Conservation (phyloP, 2,113 vertebrate species). For the Xiphophorus couchianus region DNA sequence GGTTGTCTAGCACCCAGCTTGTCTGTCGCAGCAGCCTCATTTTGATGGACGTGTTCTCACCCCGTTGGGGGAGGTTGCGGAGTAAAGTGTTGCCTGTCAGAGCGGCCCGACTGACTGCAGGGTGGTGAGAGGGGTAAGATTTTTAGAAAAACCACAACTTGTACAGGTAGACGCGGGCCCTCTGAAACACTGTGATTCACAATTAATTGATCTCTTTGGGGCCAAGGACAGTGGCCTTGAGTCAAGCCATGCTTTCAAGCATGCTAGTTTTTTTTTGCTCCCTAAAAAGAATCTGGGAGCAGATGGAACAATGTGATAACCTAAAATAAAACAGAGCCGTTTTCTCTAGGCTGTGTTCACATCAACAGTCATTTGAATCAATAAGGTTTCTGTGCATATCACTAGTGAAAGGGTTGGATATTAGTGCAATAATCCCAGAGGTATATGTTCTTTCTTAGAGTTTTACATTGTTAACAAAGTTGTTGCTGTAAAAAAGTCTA, state of each 20-base stretch:
- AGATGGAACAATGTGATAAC: not conserved
- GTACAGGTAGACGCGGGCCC: constrained; percentile 51
- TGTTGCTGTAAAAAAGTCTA: not conserved
- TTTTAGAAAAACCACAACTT: constrained; percentile 22
- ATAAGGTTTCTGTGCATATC: not conserved
- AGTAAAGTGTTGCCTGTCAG: constrained; percentile 74
- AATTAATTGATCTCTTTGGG: constrained; percentile 76
- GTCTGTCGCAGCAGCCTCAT: constrained; percentile 59
- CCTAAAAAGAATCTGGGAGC: constrained; percentile 15
- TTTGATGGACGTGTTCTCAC: constrained; percentile 76
- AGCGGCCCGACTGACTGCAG: constrained; percentile 25
- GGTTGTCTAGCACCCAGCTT: constrained; percentile 63
- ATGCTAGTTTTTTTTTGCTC: not conserved
- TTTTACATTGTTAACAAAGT: not conserved
- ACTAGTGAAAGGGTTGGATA: constrained; percentile 4
- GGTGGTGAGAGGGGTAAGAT: constrained; percentile 36
- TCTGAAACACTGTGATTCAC: constrained; percentile 62
- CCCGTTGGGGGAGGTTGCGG: constrained; percentile 69
- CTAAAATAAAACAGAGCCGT: constrained; percentile 19
- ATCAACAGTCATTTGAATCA: constrained; percentile 19
- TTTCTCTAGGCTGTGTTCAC: constrained; percentile 15
- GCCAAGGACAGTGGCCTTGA: constrained; percentile 38
- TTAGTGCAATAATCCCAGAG: not conserved
- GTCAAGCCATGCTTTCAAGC: constrained; percentile 20
- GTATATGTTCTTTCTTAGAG: too few species aligned